Conservation (phyloP, 92 coral and sea anemone genomes). For the Palythoa heliodiscus region DNA sequence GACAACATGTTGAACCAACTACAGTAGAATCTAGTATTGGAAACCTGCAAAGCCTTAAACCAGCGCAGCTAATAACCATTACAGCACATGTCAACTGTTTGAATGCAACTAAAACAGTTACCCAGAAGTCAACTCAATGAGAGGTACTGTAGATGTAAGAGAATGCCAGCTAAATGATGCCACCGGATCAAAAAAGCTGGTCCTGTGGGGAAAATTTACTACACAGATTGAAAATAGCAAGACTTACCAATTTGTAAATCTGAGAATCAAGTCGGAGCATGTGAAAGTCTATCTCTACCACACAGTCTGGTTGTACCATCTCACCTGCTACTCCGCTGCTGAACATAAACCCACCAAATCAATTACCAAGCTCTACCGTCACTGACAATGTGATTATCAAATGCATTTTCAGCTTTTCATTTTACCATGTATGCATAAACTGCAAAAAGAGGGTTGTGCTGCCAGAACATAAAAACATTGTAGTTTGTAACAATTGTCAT, state of each 20-base stretch:
- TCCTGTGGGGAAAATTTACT: constrained; percentile 32
- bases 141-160: constrained; percentile 33
- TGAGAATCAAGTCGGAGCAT: constrained; percentile 28
- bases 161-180: constrained; percentile 36
- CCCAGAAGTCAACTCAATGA: constrained; percentile 33
- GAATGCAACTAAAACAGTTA: constrained; percentile 31
- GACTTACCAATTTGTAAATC: constrained; percentile 27
- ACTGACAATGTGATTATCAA: constrained; percentile 6
- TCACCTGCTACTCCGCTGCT: constrained; percentile 26
- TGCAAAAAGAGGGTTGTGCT: constrained; percentile 43
- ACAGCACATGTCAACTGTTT: constrained; percentile 44
- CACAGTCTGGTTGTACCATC: constrained; percentile 37
- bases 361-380: constrained; percentile 30
- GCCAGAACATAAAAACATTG: constrained; percentile 41
- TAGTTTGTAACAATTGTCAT: constrained; percentile 37
- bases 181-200: constrained; percentile 36
- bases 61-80: constrained; percentile 31
- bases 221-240: constrained; percentile 35
- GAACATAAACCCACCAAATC: constrained; percentile 33
- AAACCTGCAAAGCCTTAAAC: constrained; percentile 36
- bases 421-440: constrained; percentile 32
- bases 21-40: constrained; percentile 35
- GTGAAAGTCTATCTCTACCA: constrained; percentile 35
- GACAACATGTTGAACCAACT: constrained; percentile 49
- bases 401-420: constrained; percentile 13